Conservation (phyloP, 2,797 vertebrate genomes). For the Paguma larvata region DNA sequence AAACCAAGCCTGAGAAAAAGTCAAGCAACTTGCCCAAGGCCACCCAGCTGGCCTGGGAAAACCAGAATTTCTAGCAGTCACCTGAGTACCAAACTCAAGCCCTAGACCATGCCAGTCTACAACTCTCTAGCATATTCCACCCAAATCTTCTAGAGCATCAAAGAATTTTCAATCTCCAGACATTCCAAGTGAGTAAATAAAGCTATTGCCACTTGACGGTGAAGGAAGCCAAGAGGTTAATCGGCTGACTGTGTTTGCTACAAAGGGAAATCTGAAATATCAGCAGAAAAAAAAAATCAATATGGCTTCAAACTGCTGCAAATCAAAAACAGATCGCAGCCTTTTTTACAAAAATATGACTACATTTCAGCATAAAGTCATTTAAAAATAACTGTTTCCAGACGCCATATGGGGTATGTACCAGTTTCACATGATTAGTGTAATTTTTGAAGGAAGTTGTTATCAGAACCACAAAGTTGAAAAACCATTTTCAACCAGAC, state of each 20-base stretch:
- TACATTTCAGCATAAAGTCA: conserved; percentile 80
- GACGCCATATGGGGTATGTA: conserved; percentile 70
- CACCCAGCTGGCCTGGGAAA: conserved; percentile 29
- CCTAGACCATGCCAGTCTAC: neutral
- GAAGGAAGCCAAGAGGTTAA: conserved; percentile 78
- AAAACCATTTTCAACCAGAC: conserved; percentile 77
- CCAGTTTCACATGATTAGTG: conserved; percentile 78
- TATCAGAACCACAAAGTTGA: conserved; percentile 79
- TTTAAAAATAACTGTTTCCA: conserved; percentile 83
- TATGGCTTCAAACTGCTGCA: conserved; percentile 78
- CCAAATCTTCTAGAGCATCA: neutral
- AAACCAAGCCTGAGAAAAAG: neutral
- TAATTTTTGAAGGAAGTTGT: conserved; percentile 81
- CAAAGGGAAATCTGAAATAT: conserved; percentile 81
- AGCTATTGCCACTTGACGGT: conserved; percentile 60
- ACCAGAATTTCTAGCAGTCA: neutral
- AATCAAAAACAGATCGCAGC: conserved; percentile 82
- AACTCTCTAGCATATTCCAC: neutral
- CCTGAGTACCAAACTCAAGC: neutral
- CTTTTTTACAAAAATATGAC: conserved; percentile 77
- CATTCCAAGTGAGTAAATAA: conserved; percentile 64
- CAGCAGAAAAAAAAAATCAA: conserved; percentile 77
- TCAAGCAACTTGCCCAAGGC: neutral
- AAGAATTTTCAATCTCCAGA: conserved; percentile 43
- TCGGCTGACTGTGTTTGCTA: conserved; percentile 56